phyloP scores from a whole-genome alignment of 2,113 vertebrate species.

The Lamprotornis superbus region DNA sequence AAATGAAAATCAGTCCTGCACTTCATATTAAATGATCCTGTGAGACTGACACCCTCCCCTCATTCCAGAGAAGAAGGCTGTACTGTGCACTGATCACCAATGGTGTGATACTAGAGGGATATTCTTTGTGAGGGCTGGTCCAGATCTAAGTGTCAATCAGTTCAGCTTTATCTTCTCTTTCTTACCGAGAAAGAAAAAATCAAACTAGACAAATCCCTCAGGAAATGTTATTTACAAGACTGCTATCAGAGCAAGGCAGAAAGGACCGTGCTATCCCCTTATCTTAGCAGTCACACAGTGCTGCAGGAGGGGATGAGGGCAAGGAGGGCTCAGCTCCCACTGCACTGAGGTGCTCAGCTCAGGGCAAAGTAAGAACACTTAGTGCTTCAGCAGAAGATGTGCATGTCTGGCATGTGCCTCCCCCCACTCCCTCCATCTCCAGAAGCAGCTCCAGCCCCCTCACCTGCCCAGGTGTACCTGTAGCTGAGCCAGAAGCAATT shows the following conservation, averaged over 20 bases:
- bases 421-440: background rate
- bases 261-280: background rate
- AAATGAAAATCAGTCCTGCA: background rate
- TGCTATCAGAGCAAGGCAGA: background rate
- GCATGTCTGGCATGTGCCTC: background rate
- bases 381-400: background rate
- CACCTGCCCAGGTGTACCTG: background rate
- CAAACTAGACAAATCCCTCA: background rate
- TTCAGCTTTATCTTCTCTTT: background rate
- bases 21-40: background rate
- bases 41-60: background rate
- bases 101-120: background rate
- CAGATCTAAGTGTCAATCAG: background rate
- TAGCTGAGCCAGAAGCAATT: background rate
- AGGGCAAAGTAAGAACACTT: background rate
- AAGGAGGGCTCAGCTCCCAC: background rate
- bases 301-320: background rate
- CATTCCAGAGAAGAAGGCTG: background rate
- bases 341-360: background rate
- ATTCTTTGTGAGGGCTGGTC: background rate
- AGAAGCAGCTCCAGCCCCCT: background rate
- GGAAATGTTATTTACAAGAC: background rate
- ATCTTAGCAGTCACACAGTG: background rate
- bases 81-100: background rate
- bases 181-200: background rate